Evolutionary conservation across 2,113 vertebrate genomes (phyloP).

Genomic region (Sitta europaea): DNA sequence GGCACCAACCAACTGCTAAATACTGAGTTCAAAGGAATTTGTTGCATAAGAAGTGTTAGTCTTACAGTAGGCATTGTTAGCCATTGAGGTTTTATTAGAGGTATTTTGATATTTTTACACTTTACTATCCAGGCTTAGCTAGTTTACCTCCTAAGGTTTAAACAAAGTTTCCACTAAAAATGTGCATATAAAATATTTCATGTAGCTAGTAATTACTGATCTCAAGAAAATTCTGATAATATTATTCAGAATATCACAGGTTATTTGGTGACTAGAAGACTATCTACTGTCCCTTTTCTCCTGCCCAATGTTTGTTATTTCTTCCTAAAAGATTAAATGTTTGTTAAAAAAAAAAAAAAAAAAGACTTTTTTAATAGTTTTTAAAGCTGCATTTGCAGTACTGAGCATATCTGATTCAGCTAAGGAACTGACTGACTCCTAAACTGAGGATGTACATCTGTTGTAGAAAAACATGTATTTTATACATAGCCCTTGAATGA

Average conservation of each 20-base stretch:
- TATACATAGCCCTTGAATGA: neutral
- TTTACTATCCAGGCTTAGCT: neutral
- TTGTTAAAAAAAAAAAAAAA: neutral
- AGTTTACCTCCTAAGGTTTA: neutral
- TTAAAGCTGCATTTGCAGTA: neutral
- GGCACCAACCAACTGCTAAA: neutral
- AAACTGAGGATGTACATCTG: neutral
- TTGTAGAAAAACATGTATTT: conserved; percentile 6
- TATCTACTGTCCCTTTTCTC: neutral
- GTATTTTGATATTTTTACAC: neutral
- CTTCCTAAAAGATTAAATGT: neutral
- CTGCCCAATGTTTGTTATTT: neutral
- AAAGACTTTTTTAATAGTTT: no score
- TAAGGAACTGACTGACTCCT: neutral
- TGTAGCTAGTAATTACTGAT: neutral
- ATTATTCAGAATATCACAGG: neutral
- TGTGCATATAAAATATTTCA: neutral
- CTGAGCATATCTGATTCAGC: neutral
- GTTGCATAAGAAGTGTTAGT: neutral
- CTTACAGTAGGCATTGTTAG: neutral
- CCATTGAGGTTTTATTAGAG: neutral
- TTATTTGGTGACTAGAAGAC: neutral
- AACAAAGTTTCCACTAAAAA: neutral
- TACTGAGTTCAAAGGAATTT: neutral
- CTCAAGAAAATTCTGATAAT: neutral